Evolutionary conservation across 2,113 vertebrate species (phyloP).

Genomic region (Hypocryptadius cinnamomeus): DNA sequence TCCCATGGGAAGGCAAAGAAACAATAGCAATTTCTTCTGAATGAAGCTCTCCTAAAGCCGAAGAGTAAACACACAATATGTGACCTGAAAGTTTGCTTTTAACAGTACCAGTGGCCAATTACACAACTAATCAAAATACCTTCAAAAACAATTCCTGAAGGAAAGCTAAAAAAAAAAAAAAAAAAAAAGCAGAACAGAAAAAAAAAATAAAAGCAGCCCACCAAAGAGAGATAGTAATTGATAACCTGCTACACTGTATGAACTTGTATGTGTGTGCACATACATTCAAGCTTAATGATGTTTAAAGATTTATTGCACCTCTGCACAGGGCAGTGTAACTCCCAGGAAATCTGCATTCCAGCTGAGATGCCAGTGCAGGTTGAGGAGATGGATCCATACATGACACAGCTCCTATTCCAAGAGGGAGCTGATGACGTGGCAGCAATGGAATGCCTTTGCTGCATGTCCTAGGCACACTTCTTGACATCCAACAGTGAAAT

Average conservation of each 20-base stretch:
- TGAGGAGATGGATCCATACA: not conserved
- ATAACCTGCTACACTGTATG: not conserved
- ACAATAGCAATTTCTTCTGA: slow-evolving; percentile 75
- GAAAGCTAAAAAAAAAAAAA: not conserved
- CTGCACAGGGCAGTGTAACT: not conserved
- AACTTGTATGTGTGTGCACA: not conserved
- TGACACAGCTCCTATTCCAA: not conserved
- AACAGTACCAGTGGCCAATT: slow-evolving; percentile 38
- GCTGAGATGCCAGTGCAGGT: not conserved
- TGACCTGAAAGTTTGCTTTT: slow-evolving; percentile 54
- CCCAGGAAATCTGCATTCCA: not conserved
- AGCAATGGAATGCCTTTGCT: not conserved
- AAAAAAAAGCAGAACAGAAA: no score
- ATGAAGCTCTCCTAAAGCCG: slow-evolving; percentile 71
- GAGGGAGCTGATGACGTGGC: not conserved
- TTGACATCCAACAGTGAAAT: not conserved
- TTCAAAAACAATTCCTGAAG: slow-evolving; percentile 43
- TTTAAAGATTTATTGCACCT: not conserved
- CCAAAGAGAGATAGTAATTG: not conserved
- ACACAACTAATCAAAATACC: slow-evolving; percentile 65
- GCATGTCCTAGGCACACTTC: not conserved
- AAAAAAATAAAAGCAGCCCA: not conserved
- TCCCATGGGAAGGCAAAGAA: slow-evolving; percentile 81
- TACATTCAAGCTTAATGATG: not conserved
- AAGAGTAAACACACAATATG: slow-evolving; percentile 67